Percentiles rank a stretch among this genome's conserved stretches.
These are phyloP conservation scores for Triplophysa dalaica DNA, from an alignment of 2,113 vertebrate species.

Conservation along the genomic window DNA sequence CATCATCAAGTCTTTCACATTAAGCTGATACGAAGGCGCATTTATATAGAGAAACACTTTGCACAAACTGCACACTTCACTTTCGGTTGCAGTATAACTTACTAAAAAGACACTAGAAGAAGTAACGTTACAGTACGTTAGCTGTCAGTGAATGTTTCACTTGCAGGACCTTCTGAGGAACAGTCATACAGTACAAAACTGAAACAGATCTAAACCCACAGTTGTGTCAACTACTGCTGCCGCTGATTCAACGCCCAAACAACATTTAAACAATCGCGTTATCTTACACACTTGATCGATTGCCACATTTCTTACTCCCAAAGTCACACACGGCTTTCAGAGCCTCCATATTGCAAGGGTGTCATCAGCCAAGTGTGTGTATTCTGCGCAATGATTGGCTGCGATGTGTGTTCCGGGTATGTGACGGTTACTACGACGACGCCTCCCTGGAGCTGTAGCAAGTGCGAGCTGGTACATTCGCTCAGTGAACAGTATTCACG, in stretches of 20 bases:
- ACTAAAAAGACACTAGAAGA: neutral
- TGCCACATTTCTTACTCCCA: conserved; percentile 26
- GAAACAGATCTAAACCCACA: neutral
- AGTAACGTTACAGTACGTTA: neutral
- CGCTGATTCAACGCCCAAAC: neutral
- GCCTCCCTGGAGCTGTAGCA: neutral
- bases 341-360: conserved; percentile 53
- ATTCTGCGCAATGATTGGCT: conserved; percentile 62
- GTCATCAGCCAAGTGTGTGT: conserved; percentile 48
- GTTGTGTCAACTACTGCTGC: neutral
- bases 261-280: neutral
- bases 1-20: neutral
- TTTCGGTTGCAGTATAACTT: neutral
- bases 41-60: neutral
- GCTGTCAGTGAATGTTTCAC: neutral
- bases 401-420: neutral
- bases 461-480: neutral
- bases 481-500: too few relatives aligned
- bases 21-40: too few relatives aligned
- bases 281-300: neutral
- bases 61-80: neutral
- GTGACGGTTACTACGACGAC: conserved; percentile 33
- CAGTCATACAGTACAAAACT: neutral
- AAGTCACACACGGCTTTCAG: conserved; percentile 71
- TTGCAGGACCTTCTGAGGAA: neutral